Base-by-base conservation (phyloP, 1,140 invertebrate species). In the Megalopta genalis region DNA sequence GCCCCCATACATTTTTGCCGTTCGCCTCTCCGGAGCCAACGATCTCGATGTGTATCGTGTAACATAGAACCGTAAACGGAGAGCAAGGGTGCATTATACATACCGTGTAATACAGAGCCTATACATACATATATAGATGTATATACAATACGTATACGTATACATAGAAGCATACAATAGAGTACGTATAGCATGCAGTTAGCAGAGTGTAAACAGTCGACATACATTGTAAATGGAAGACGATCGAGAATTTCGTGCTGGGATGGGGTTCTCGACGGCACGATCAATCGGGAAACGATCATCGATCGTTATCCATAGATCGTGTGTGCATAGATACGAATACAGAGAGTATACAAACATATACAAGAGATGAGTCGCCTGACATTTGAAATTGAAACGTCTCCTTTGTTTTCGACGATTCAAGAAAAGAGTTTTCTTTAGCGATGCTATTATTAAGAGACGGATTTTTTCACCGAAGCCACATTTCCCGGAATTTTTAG, bases 151-250 rank as follows among this genome's bases (percentile, higher is more conserved):
- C 46, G 62, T 75, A n/a, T n/a, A n/a, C n/a, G 63, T 75, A 81
- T 81, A 81, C 70, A 72, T 81, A 86, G 81, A 84, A 60, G 77
- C 72, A 73, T 77, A 77, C 57, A 52, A 86, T 90, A 90, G 88
- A 88, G 72, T 83, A 85, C 85, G 91, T 91, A 92, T 92, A 87
- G 91, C 91, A 92, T 93, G 92, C 85, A 89, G 81, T 90, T 93
- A 93, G 91, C 84, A 88, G 83, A 87, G 85, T 87, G 80, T 88
- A 86, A 87, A 83, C 71, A 84, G 77, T 72, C 82, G 62, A 76
- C 73, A 74, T 81, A 80, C 57, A 54, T 54, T 65, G 62, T 72
- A 69, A 23, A 70, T 27, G 57, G 71, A 70, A 77, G 42, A 54
- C 32, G 68, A 54, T 25, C 42, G 75, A 71, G 68, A 63, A 77